Evolutionary conservation across 1,140 invertebrate species (phyloP), one percentile per base, ranked within the genome.

Genomic region (Ceratina calcarata): DNA sequence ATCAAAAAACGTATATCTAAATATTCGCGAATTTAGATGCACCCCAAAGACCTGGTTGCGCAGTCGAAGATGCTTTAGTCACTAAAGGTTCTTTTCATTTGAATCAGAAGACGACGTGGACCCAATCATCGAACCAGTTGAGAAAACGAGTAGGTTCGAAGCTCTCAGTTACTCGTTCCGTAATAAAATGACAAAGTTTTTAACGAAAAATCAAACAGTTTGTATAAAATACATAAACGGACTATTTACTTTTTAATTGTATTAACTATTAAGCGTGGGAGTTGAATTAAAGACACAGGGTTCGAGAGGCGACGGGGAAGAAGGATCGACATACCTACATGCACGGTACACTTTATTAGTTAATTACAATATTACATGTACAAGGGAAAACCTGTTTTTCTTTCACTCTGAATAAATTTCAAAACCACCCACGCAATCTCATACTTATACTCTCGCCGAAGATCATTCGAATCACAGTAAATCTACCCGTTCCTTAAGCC

Each of bases 361-460:
- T 84, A 71, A 60, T 80, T 83, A 45, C 37, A 81, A 83, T 84
- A 27, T 84, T 71, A 82, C 64, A 82, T 82, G 70, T 81, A 82
- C 76, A 80, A 75, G 62, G 67, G 64, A 72, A 79, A 84, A 79
- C 67, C 57, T 68, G 68, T 83, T 49, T 15, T 15, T 6, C 3
- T 45, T 10, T 13, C 64, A 2, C 73, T 45, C 75, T 83, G 27
- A 69, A 53, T 13, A 16, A 53, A 49, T 66, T 45, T 69, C 51
- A 70, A 77, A 74, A 53, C 55, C 58, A 79, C 61, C 51, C 67
- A 68, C 51, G 27, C 73, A 45, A 70, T 58, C 55, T 81, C 62
- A 81, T 58, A 81, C 62, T 64, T 85, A n/a, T 49, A 66, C 4
- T 81, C 66, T 61, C 60, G 49, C 62, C 49, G 53, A 72, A 65